phyloP scores from a whole-genome alignment of 2,888 invertebrate species.

The Himalopsyche tibetana region DNA sequence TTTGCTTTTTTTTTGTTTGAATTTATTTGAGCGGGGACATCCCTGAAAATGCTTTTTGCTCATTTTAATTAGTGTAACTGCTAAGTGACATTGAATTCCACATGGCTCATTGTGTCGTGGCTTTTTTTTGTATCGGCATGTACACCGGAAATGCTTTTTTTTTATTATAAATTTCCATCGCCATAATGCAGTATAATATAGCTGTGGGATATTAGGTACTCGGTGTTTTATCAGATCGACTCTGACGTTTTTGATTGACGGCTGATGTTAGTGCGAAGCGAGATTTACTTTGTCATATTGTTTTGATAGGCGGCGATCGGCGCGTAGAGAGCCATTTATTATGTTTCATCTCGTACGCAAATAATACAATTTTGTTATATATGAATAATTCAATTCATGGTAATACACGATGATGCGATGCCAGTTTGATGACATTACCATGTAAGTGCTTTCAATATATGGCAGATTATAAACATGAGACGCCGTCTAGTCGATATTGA shows the following conservation, averaged over 20 bases:
- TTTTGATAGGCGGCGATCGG: neutral
- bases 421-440: slow-evolving; percentile 53
- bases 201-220: neutral
- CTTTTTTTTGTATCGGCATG: neutral
- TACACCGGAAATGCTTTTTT: slow-evolving; percentile 17
- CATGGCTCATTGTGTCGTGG: neutral
- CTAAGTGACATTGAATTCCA: slow-evolving; percentile 34
- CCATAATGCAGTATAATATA: neutral
- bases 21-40: neutral
- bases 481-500: slow-evolving; percentile 9
- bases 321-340: neutral
- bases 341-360: neutral
- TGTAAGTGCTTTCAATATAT: slow-evolving; percentile 48
- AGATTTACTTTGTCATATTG: neutral
- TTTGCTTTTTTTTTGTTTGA: neutral
- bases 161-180: slow-evolving; percentile 4
- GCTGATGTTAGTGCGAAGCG: neutral
- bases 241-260: neutral
- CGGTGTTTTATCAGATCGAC: neutral
- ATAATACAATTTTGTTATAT: neutral
- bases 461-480: slow-evolving; percentile 55
- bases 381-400: slow-evolving; percentile 57
- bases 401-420: slow-evolving; percentile 44
- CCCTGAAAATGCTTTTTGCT: neutral
- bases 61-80: neutral